Evolutionary conservation across 1,140 invertebrate species (phyloP), one percentile per base, ranked within the genome.

Genomic region (Ganaspis sp.): DNA sequence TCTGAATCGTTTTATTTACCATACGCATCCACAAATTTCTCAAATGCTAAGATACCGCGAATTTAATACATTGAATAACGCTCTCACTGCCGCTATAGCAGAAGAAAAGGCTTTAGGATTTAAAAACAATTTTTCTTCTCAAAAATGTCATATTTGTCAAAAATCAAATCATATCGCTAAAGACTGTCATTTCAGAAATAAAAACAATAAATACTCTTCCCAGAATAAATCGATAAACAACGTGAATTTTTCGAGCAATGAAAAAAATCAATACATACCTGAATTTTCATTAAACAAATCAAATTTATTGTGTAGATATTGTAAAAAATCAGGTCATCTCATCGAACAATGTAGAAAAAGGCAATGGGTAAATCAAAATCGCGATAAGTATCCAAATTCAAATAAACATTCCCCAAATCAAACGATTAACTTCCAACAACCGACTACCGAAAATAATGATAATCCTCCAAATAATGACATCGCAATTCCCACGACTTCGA

Each of bases 291-390:
- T 9, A 12, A 40, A 40, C 11, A 40, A 40, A 40, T 9, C 38
- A 11, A 40, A 40, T 40, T 1, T 40, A 40, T 4, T 9, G 11
- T 40, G 38, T 9, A 69, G 9, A n/a, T 69, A 69, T 26, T 69
- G 64, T 69, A 69, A 69, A 69, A 69, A 29, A 9, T 29, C 8
- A n/a, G 64, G 64, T n/a, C 64, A 69, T 29, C 15, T n/a, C 8
- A 69, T 69, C 0, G 23, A 69, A n/a, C 4, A 34, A 34, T 69
- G 64, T 37, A 21, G 64, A 4, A 69, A 69, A 29, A 26, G 64
- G 8, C 23, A 69, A 69, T 69, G 17, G 17, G 17, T 29, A 1
- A 64, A 5, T 17, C 58, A 64, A 64, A 64, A 64, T 64, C 58
- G 58, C 19, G 9, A 64, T 15, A 26, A 69, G 21, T 19, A 69